Conservation (phyloP, 2,113 vertebrate species). For the Taurulus bubalis region DNA sequence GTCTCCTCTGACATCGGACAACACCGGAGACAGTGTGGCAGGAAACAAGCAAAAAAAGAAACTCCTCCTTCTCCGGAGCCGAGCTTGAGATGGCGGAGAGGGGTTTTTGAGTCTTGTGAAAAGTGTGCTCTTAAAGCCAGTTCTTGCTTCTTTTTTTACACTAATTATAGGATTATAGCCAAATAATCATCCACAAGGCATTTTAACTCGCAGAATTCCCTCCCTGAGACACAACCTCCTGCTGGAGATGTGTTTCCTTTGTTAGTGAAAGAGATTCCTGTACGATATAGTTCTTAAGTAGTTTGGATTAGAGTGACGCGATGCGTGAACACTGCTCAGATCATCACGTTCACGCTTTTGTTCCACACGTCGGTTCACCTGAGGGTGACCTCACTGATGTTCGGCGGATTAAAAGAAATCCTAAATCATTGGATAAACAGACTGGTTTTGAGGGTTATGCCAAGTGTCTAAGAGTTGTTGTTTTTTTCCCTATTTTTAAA, state of each 20-base stretch:
- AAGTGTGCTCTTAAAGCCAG: not conserved
- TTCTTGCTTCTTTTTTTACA: not conserved
- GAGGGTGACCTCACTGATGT: not conserved
- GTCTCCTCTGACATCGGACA: constrained; percentile 59
- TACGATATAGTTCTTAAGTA: not conserved
- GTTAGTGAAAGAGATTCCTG: constrained; percentile 24
- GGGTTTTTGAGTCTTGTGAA: not conserved
- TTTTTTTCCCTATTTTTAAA: not conserved
- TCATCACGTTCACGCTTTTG: not conserved
- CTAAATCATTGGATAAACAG: not conserved
- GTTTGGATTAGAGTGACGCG: constrained; percentile 1
- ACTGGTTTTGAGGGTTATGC: not conserved
- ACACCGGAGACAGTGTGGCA: not conserved
- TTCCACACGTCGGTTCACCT: constrained; percentile 1
- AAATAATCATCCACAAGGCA: not conserved
- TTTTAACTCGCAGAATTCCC: constrained; percentile 8
- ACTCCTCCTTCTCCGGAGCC: not conserved
- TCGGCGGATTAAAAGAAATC: not conserved
- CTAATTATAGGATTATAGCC: not conserved
- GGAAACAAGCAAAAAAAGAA: not conserved
- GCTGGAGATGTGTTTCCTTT: not conserved
- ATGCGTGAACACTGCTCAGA: not conserved
- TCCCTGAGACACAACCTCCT: not conserved
- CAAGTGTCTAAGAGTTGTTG: not conserved
- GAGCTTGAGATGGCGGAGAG: not conserved